Conservation (phyloP, 2,113 vertebrate species). For the Sceloporus tristichus region DNA sequence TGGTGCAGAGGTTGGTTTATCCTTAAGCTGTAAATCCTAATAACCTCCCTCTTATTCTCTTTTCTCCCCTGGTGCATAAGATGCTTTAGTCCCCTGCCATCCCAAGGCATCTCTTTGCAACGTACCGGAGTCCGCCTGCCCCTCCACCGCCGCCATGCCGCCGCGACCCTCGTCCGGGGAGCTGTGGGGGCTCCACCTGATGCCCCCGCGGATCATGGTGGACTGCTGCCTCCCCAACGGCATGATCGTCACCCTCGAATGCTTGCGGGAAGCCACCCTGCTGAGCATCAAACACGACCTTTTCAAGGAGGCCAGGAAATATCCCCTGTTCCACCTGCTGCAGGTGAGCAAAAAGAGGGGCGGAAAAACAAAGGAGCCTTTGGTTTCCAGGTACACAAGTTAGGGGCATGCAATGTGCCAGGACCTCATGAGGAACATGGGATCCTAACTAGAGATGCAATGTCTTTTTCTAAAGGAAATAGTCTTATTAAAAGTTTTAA, state of each 20-base stretch:
- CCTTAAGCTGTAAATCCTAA: no score
- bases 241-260: slow-evolving; percentile 84
- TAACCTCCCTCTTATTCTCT: background rate
- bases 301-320: slow-evolving; percentile 81
- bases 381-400: background rate
- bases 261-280: slow-evolving; percentile 81
- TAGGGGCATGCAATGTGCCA: no score
- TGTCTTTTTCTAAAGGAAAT: no score
- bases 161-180: slow-evolving; percentile 84
- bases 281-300: slow-evolving; percentile 83
- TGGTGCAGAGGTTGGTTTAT: background rate
- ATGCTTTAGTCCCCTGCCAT: background rate
- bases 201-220: slow-evolving; percentile 85
- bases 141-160: slow-evolving; percentile 66
- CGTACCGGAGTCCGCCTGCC: background rate
- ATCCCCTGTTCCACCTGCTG: slow-evolving; percentile 80
- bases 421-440: no score
- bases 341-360: slow-evolving; percentile 23
- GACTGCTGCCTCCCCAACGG: slow-evolving; percentile 86
- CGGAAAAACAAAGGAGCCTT: background rate
- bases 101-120: background rate
- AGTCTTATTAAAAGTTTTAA: no score
- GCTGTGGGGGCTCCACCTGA: slow-evolving; percentile 84
- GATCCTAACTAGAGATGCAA: no score
- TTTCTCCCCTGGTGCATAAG: background rate